Evolutionary conservation across 2,888 invertebrate genomes (phyloP).

Genomic region (Andricus curvator): DNA sequence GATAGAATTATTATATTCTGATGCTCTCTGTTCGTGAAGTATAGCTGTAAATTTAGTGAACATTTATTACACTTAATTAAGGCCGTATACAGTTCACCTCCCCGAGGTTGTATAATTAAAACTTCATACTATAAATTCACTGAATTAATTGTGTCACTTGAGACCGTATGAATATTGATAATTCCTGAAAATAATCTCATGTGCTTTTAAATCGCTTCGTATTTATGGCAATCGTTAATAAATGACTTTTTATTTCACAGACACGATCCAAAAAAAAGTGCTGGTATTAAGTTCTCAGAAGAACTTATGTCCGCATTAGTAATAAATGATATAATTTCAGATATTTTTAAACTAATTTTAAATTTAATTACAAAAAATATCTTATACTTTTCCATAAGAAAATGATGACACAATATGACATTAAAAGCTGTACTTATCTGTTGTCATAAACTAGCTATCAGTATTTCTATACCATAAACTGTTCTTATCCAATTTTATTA

Average conservation of each 20-base stretch:
- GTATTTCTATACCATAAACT: background rate
- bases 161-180: background rate
- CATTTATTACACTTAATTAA: background rate
- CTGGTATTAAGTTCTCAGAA: too few relatives aligned
- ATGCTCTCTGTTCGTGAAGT: background rate
- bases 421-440: background rate
- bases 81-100: background rate
- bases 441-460: background rate
- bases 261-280: too few relatives aligned
- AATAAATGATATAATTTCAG: too few relatives aligned
- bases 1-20: background rate
- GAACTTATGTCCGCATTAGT: too few relatives aligned
- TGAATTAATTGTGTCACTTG: background rate
- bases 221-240: too few relatives aligned
- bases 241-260: too few relatives aligned
- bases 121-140: background rate
- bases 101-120: background rate
- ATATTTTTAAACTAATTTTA: too few relatives aligned
- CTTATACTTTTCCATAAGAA: background rate
- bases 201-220: too few relatives aligned
- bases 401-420: background rate
- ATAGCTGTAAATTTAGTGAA: background rate
- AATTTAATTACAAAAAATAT: too few relatives aligned
- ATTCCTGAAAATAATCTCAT: too few relatives aligned
- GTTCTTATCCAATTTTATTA: background rate